Evolutionary conservation across 1,140 invertebrate genomes (phyloP).

Genomic region (Drosophila watanabei): DNA sequence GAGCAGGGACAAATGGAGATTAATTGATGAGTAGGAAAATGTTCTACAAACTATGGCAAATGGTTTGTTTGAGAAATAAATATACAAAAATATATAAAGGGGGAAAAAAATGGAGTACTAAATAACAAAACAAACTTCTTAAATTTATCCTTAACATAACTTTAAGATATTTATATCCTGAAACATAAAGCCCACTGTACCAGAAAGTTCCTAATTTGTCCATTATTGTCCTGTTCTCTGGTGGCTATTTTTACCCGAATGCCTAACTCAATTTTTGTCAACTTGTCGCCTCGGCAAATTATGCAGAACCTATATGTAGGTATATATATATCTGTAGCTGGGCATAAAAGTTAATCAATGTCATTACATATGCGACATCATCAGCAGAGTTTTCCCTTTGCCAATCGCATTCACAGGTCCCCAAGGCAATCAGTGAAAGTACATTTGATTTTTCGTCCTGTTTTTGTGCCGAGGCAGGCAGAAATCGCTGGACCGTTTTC

Average conservation of each 20-base stretch:
- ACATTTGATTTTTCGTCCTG: conserved; percentile 76
- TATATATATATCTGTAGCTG: conserved; percentile 7
- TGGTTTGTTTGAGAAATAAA: not conserved
- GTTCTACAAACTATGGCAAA: conserved; percentile 12
- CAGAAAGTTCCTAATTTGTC: conserved; percentile 9
- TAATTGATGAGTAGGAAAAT: conserved; percentile 30
- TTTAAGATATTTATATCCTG: not conserved
- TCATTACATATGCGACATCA: conserved; percentile 62
- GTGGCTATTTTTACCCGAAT: conserved; percentile 29
- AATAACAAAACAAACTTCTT: not conserved
- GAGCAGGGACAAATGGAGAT: conserved; percentile 50
- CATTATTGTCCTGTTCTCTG: conserved; percentile 15
- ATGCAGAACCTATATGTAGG: conserved; percentile 59
- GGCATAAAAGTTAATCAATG: conserved; percentile 76
- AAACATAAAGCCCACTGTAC: not conserved
- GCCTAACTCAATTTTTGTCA: conserved; percentile 74
- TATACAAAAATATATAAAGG: not conserved
- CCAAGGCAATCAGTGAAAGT: conserved; percentile 77
- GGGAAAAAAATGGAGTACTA: not conserved
- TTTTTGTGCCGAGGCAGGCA: conserved; percentile 33
- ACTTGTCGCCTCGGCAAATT: conserved; percentile 66
- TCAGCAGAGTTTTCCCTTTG: conserved; percentile 47
- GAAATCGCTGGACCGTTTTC: conserved; percentile 60
- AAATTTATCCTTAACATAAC: not conserved
- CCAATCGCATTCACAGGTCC: conserved; percentile 59